Percentiles rank a stretch among this genome's conserved stretches.
Conservation (phyloP, 2,888 invertebrate species). For the Melanotus villosus region DNA sequence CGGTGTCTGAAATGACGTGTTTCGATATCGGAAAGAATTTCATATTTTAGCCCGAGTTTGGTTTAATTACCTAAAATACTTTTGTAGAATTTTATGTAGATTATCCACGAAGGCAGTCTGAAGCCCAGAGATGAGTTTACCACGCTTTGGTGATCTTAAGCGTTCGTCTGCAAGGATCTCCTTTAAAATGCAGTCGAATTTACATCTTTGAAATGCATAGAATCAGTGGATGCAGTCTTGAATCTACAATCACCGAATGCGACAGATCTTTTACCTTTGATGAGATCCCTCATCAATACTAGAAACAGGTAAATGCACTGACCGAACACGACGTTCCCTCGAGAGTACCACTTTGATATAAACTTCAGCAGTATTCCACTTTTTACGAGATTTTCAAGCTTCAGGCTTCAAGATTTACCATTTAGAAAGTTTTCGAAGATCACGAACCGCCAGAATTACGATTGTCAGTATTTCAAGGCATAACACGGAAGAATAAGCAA, state of each 20-base stretch:
- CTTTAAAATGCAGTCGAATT: constrained; percentile 1
- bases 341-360: neutral
- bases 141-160: no score
- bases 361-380: neutral
- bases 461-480: constrained; percentile 10
- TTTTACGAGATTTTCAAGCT: neutral
- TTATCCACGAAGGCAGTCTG: no score
- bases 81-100: no score
- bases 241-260: neutral
- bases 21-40: no score
- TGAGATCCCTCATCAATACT: constrained; percentile 8
- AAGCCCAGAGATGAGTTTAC: no score
- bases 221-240: neutral
- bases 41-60: no score
- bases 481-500: constrained; percentile 13
- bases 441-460: neutral
- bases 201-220: neutral
- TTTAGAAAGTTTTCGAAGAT: constrained; percentile 1
- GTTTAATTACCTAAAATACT: no score
- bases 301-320: constrained; percentile 24
- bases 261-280: constrained; percentile 1
- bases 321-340: neutral
- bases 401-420: no score
- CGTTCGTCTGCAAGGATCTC: neutral
- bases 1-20: no score